Percentiles rank a stretch among this genome's conserved stretches.
Evolutionary conservation across 2,113 vertebrate genomes (phyloP).

Genomic region (Catharus bicknelli): DNA sequence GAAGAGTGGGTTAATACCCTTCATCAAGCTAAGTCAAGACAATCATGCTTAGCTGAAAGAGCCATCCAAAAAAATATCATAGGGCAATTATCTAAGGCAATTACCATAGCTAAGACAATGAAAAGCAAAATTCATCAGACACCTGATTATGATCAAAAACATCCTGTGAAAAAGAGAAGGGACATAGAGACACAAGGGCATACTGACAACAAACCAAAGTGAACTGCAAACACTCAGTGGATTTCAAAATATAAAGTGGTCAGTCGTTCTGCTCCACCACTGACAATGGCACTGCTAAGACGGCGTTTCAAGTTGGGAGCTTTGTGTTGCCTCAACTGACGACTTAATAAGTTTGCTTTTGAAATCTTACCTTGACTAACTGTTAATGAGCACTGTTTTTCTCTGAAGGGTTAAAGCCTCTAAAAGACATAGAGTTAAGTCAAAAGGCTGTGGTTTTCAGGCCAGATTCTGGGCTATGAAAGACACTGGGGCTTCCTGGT

Average conservation of each 20-base stretch:
- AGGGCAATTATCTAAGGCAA: constrained; percentile 46
- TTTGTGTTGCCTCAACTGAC: neutral
- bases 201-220: constrained; percentile 46
- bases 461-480: neutral
- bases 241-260: neutral
- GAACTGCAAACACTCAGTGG: constrained; percentile 2
- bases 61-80: constrained; percentile 12
- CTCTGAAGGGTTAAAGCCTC: constrained; percentile 30
- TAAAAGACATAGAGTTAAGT: neutral
- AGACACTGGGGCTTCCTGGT: neutral
- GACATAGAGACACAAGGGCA: constrained; percentile 43
- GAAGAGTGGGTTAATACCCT: constrained; percentile 6
- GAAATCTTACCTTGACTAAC: neutral
- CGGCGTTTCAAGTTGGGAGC: neutral
- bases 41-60: neutral
- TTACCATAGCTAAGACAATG: constrained; percentile 62
- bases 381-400: neutral
- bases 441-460: neutral
- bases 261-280: constrained; percentile 61
- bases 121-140: constrained; percentile 50
- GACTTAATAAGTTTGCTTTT: neutral
- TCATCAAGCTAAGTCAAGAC: neutral
- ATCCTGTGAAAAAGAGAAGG: constrained; percentile 27
- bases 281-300: constrained; percentile 22
- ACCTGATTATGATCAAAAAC: constrained; percentile 66